Evolutionary conservation across 2,113 vertebrate genomes (phyloP).

Genomic region (Daphoenositta chrysoptera): DNA sequence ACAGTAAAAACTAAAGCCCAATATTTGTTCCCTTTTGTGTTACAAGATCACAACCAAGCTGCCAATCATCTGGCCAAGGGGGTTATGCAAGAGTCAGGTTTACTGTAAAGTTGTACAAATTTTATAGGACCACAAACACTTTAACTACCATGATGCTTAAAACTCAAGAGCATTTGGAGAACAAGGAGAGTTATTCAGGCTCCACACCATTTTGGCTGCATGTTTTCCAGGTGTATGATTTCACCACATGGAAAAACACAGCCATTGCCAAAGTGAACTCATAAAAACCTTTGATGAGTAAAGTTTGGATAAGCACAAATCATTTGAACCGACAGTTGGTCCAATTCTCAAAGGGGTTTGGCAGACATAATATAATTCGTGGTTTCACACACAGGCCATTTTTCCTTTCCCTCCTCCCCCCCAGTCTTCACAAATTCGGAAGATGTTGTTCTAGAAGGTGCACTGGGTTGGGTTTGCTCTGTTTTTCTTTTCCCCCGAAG

Average conservation of each 20-base stretch:
- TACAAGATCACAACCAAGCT: not conserved
- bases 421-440: constrained; percentile 13
- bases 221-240: constrained; percentile 70
- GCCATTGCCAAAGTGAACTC: constrained; percentile 62
- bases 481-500: constrained; percentile 35
- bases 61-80: constrained; percentile 22
- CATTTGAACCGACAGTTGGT: constrained; percentile 54
- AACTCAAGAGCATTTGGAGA: constrained; percentile 40
- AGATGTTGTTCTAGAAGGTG: constrained; percentile 63
- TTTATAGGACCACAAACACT: constrained; percentile 62
- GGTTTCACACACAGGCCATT: constrained; percentile 63
- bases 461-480: constrained; percentile 14
- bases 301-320: constrained; percentile 72
- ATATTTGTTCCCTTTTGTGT: not conserved
- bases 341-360: constrained; percentile 60
- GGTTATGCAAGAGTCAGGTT: constrained; percentile 46
- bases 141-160: constrained; percentile 33
- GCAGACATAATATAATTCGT: constrained; percentile 65
- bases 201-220: constrained; percentile 34
- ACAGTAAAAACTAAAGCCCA: not conserved
- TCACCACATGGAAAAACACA: constrained; percentile 66
- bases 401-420: not conserved
- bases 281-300: constrained; percentile 68
- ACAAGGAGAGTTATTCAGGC: constrained; percentile 72
- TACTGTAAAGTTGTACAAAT: constrained; percentile 49